These are phyloP conservation scores for Drosophila busckii DNA, from an alignment of 1,140 invertebrate species.

Conservation along the genomic window DNA sequence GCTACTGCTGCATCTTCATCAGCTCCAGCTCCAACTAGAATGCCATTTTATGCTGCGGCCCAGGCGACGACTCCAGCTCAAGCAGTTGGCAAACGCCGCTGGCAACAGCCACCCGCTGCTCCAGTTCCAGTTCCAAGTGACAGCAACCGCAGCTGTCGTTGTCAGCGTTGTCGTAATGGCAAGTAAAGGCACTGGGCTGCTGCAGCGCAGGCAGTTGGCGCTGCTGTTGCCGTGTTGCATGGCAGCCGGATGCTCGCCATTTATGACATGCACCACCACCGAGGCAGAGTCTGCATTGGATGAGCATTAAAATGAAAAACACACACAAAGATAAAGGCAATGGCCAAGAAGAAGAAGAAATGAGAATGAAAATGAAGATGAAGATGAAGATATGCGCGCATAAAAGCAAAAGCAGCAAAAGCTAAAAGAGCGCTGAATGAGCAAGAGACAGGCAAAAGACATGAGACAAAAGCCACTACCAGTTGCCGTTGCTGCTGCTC, in stretches of 20 bases:
- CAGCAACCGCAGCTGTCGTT: slow-evolving; percentile 46
- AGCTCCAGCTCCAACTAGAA: slow-evolving; percentile 32
- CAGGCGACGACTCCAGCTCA: slow-evolving; percentile 5
- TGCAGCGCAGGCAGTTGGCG: slow-evolving; percentile 62
- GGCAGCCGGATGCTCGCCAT: slow-evolving; percentile 86
- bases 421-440: not conserved
- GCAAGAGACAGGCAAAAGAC: not conserved
- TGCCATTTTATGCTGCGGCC: slow-evolving; percentile 17
- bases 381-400: slow-evolving; percentile 9
- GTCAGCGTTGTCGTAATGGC: slow-evolving; percentile 45
- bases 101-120: slow-evolving; percentile 26
- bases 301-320: slow-evolving; percentile 1
- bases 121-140: slow-evolving; percentile 57
- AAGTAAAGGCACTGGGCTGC: slow-evolving; percentile 61
- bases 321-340: slow-evolving; percentile 16
- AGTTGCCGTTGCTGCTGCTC: slow-evolving; percentile 5
- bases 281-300: slow-evolving; percentile 81
- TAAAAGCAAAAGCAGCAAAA: slow-evolving; percentile 5
- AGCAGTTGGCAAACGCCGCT: slow-evolving; percentile 19
- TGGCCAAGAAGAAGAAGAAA: not conserved
- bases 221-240: slow-evolving; percentile 84
- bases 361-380: not conserved
- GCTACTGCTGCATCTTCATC: slow-evolving; percentile 48
- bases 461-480: not conserved
- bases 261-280: slow-evolving; percentile 84